phyloP scores from a whole-genome alignment of 2,113 vertebrate genomes.

The Noctilio leporinus region DNA sequence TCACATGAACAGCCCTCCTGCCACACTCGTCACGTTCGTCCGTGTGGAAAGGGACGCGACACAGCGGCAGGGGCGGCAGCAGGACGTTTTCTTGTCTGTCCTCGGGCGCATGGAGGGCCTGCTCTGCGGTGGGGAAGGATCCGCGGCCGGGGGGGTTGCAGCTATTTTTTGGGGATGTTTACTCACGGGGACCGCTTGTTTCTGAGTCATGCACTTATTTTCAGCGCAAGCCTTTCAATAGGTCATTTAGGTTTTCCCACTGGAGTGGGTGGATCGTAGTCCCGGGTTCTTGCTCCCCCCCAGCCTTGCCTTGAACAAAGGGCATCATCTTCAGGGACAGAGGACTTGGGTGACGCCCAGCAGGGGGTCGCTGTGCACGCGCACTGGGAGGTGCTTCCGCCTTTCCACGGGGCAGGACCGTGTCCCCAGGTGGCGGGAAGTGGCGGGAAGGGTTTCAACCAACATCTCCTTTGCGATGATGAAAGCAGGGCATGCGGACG shows the following conservation, averaged over 20 bases:
- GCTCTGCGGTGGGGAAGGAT: background rate
- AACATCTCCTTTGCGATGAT: background rate
- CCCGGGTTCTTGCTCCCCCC: constrained; percentile 36
- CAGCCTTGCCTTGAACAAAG: constrained; percentile 65
- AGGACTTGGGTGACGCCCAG: background rate
- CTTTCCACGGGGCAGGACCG: background rate
- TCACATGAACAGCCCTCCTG: too few species aligned
- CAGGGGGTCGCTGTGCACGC: accelerated
- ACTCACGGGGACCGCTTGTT: constrained; percentile 47
- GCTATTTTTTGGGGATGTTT: constrained; percentile 34
- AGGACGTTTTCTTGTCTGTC: background rate
- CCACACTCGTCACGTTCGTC: accelerated
- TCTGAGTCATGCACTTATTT: constrained; percentile 54
- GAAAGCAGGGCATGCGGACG: background rate
- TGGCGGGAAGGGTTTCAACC: background rate
- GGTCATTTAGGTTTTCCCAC: constrained; percentile 46
- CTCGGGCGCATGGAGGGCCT: background rate
- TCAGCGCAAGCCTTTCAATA: constrained; percentile 32
- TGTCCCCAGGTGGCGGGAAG: background rate
- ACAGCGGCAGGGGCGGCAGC: too few species aligned
- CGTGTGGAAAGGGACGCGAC: background rate
- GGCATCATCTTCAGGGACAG: background rate
- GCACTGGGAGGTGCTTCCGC: accelerated
- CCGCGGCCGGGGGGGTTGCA: background rate
- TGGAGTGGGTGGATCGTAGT: constrained; percentile 8